Base-by-base conservation (phyloP, 2,888 invertebrate species). In the Drosophila nr. fundita region DNA sequence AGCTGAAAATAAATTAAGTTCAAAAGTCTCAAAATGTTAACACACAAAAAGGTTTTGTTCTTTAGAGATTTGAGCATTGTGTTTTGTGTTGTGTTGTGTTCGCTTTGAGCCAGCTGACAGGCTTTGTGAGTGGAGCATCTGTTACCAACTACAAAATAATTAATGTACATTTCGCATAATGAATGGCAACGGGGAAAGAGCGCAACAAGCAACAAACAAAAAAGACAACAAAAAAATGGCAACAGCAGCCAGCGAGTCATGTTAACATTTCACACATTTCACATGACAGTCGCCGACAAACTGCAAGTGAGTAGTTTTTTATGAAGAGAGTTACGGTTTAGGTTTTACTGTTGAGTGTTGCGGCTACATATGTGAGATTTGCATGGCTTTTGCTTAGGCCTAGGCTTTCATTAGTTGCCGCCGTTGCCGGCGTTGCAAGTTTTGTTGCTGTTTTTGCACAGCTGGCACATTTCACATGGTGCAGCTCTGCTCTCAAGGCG, bases 261-360 rank as follows among this genome's bases (percentile, higher is more conserved):
- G 84, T 75, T 85, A 74, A 73, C 88, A 85, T 89, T 87, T 89
- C 90, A 88, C 90, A 87, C 87, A 90, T 88, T 88, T 88, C 89
- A 68, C 81, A 85, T 76, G 81, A 67, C 72, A 76, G 50, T 36
- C 38, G 40, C 34, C 38, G 45, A 45, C 45, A 45, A 73, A 59
- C 67, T 65, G 68, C 65, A 59, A 75, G 66, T 54, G 60, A 80
- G 64, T 62, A 27, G 45, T 15, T 45, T 90, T 27, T 30, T 42
- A 53, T 27, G 48, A 18, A 40, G 30, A 48, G 36, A 60, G 55
- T 15, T 36, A 30, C n/a, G 40, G 38, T 30, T 34, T 57, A 54
- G 72, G 49, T 58, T 68, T 64, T 40, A 53, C 32, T 55, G 49
- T 32, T 67, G 61, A 60, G 76, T 66, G 78, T 68, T 71, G 72